These are phyloP conservation scores for Ciona savignyi DNA, from an alignment of 23 tunicate species.

Conservation along the genomic window DNA sequence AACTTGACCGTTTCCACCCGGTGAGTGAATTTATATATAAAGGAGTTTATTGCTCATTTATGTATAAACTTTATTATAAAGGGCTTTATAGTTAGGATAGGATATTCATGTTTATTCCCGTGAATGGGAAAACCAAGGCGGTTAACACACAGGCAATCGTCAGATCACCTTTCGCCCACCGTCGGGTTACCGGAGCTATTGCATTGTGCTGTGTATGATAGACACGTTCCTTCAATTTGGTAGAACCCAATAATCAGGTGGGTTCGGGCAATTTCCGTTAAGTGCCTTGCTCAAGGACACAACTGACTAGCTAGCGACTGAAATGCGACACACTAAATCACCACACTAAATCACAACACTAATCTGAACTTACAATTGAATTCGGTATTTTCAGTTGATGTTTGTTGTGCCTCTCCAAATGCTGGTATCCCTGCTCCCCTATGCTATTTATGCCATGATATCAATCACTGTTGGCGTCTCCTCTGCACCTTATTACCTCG, in stretches of 20 bases:
- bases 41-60: background rate
- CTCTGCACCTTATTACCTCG: conserved; percentile 18
- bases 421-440: conserved; percentile 47
- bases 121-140: conserved; percentile 40
- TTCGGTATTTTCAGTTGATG: conserved; percentile 22
- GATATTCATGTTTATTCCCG: conserved; percentile 14
- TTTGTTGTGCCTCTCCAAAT: conserved; percentile 53
- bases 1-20: background rate
- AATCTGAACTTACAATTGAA: background rate
- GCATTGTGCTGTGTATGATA: no score
- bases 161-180: no score
- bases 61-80: background rate
- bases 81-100: no score
- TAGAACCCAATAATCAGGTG: no score
- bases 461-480: conserved; percentile 30
- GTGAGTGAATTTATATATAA: no score
- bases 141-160: no score
- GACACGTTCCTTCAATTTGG: no score
- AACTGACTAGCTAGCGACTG: background rate
- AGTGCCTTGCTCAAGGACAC: no score
- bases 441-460: conserved; percentile 40
- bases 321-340: background rate
- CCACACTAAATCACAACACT: background rate
- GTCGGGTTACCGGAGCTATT: no score
- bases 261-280: no score